These are phyloP conservation scores for Falco peregrinus DNA, from an alignment of 2,797 vertebrate genomes.

Conservation along the genomic window DNA sequence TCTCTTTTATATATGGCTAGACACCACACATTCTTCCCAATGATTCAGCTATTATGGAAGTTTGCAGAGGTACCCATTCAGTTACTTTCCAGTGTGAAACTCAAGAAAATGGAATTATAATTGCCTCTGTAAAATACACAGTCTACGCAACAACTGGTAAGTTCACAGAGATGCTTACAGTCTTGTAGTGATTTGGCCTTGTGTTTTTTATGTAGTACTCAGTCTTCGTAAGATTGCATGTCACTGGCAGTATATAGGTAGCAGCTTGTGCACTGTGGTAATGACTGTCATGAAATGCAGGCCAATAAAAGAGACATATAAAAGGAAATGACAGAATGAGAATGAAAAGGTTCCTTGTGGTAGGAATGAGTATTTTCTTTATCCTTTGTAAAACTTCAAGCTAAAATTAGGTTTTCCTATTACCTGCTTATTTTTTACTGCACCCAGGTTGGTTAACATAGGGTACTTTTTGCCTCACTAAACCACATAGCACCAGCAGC, in stretches of 20 bases:
- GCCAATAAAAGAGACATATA: neutral
- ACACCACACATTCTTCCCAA: slow-evolving; percentile 51
- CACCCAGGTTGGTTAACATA: neutral
- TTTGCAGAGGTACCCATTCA: slow-evolving; percentile 26
- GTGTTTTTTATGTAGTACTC: neutral
- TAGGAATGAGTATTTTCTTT: neutral
- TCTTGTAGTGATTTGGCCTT: neutral
- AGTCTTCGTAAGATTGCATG: neutral
- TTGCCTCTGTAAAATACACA: slow-evolving; percentile 73
- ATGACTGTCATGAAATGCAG: neutral
- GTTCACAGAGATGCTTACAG: neutral
- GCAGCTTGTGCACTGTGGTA: neutral
- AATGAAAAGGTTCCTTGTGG: neutral
- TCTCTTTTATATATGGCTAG: slow-evolving; percentile 5
- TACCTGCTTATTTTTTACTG: slow-evolving; percentile 1
- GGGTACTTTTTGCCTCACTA: neutral
- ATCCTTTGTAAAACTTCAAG: neutral
- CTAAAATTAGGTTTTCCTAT: neutral
- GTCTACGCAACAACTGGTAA: slow-evolving; percentile 63
- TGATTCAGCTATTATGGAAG: slow-evolving; percentile 62
- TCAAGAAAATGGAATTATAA: slow-evolving; percentile 46
- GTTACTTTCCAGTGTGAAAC: slow-evolving; percentile 65
- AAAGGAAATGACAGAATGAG: slow-evolving; percentile 1
- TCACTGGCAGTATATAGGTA: neutral
- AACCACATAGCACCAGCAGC: neutral